Evolutionary conservation across 2,797 vertebrate genomes (phyloP), one percentile per base, ranked within the genome.

Genomic region (Fratercula arctica): DNA sequence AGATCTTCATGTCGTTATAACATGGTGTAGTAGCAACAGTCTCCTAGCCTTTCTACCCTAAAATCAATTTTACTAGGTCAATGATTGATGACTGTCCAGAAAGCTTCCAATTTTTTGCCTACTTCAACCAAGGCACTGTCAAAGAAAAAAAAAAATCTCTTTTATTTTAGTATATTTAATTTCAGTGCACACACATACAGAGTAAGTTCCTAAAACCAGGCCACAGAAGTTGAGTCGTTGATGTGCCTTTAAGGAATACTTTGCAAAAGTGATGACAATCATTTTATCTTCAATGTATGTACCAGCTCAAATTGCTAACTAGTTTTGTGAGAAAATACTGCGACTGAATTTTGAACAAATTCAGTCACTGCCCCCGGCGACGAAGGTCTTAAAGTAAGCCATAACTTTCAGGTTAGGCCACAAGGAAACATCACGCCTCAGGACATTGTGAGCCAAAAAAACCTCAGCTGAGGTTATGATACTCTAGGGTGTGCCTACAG

Each of bases 371-470:
- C 51, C 50, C 68, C 13, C 45, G 69, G 79, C 50, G 93, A 95
- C 91, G 96, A 96, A 94, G 93, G 87, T 95, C 96, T 98, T 97
- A 94, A 98, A 96, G 70, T n/a, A 70, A 97, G 91, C 72, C 79
- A 75, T 95, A 93, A 86, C 84, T 86, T 89, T 87, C 79, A 64
- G 35, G 68, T 96, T 94, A 94, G 95, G 64, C 67, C 78, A 64
- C 97, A 96, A 96, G 59, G 48, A 94, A 92, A 87, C 15, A 74
- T 86, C 76, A 77, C 9, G 26, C 77, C 89, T 88, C 75, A 76
- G 92, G 93, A 79, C 85, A 93, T 70, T 11, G 16, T 85, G 79
- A 97, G 81, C 48, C 83, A 94, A 94, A 96, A 96, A 96, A 97
- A 95, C 68, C 91, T 95, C 89, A 96, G 86, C 74, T 56, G 85